Base-by-base conservation (phyloP, 2,797 vertebrate genomes). In the Cuniculus paca region DNA sequence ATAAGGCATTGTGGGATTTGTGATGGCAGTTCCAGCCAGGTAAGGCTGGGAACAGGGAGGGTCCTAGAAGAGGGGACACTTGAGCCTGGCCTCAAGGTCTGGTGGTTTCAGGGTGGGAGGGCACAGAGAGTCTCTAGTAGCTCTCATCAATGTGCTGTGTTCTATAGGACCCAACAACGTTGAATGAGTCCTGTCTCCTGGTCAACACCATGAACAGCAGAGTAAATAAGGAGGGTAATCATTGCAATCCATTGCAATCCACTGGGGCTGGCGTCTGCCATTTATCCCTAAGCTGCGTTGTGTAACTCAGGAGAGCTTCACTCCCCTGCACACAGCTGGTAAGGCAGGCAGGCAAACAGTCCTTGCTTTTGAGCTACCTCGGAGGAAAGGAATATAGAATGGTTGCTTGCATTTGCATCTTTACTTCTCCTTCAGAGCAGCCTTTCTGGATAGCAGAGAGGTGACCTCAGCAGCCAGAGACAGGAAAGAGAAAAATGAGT, bases 381-480 rank as follows among this genome's bases (percentile, higher is more conserved):
- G 54, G 65, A 90, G 70, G 81, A 88, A 90, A 63, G 75, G 70
- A 61, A 56, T 70, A 14, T 24, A 78, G 84, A 56, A 61, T 0
- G 24, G 74, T 70, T 84, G 70, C 88, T 92, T 84, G 85, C n/a
- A 14, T 94, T 97, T 97, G 92, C 70, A 60, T 94, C 84, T 95
- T 86, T 78, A 42, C 39, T 83, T 95, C 87, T 88, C 63, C 60
- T 94, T 94, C 88, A 42, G 79, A 91, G 28, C 85, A 34, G n/a
- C 0, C 0, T 92, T 96, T 98, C 94, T 87, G 84, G 90, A 96
- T 61, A 13, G 9, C 2, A 39, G 24, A 60, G 80, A 93, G 87
- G 81, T 96, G 97, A 98, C 94, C 84, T 97, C 85, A 97, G 96
- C 86, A 93, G 96, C 0, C 2, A 3, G 80, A 74, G 77, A 94